These are phyloP conservation scores for Xenopus borealis DNA, from an alignment of 2,113 vertebrate species.

Conservation along the genomic window DNA sequence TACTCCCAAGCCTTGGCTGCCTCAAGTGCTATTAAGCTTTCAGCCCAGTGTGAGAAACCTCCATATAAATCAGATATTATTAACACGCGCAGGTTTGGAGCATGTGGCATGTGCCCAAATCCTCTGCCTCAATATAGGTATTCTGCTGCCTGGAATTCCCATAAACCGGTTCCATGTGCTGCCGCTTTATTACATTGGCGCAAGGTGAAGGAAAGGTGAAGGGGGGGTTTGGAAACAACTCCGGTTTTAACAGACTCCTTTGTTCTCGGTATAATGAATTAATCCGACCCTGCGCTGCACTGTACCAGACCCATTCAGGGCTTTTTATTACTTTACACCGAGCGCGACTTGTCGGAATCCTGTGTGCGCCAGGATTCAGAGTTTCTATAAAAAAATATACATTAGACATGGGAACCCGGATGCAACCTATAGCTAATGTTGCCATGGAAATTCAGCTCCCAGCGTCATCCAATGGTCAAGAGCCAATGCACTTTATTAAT, in stretches of 20 bases:
- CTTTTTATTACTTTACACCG: neutral
- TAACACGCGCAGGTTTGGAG: too few relatives aligned
- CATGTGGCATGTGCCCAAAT: too few relatives aligned
- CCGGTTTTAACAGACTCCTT: neutral
- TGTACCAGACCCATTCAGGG: neutral
- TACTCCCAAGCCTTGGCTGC: too few relatives aligned
- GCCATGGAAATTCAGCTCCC: too few relatives aligned
- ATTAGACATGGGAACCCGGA: too few relatives aligned
- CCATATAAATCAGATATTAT: too few relatives aligned
- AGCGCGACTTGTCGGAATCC: neutral
- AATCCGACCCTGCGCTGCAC: neutral
- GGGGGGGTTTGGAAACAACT: neutral
- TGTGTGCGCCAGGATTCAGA: neutral
- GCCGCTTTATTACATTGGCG: neutral
- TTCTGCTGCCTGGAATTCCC: neutral
- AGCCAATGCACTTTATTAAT: too few relatives aligned
- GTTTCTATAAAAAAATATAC: too few relatives aligned
- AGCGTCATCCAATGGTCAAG: too few relatives aligned
- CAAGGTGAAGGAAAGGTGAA: conserved; percentile 1
- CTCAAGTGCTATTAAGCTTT: too few relatives aligned
- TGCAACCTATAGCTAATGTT: too few relatives aligned
- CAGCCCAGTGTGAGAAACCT: too few relatives aligned
- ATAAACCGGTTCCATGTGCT: neutral
- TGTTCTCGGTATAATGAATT: neutral
- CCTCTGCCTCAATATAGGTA: neutral